Conservation (phyloP, 2,797 vertebrate species). For the Anomalospiza imberbis region DNA sequence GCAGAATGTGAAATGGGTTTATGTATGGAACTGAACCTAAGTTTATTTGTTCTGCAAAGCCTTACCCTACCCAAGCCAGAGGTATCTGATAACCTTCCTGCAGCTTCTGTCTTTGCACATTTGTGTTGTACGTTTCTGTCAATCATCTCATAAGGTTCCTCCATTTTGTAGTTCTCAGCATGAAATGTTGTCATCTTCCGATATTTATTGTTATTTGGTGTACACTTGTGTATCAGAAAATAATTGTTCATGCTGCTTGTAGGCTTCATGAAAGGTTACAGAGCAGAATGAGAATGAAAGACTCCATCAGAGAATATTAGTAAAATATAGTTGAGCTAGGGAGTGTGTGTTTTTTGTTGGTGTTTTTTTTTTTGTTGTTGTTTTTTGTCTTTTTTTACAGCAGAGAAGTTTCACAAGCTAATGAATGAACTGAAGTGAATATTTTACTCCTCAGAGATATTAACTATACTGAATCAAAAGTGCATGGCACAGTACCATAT, state of each 20-base stretch:
- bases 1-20: not conserved
- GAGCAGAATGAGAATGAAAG: not conserved
- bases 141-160: not conserved
- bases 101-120: not conserved
- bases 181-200: not conserved
- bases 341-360: not conserved
- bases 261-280: not conserved
- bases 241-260: not conserved
- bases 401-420: not conserved
- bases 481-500: not conserved
- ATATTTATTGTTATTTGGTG: not conserved
- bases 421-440: not conserved
- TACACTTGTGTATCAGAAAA: not conserved
- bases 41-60: not conserved
- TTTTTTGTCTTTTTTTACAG: not conserved
- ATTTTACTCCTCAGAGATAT: not conserved
- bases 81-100: rapidly evolving
- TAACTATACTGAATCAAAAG: not conserved
- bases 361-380: not conserved
- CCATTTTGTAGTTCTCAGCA: not conserved
- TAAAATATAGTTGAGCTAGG: not conserved
- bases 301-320: not conserved
- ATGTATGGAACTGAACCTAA: not conserved
- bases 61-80: not conserved
- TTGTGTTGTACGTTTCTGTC: not conserved